A percentile compares a stretch with the other conserved stretches of the same genome.
phyloP scores from a whole-genome alignment of 2,113 vertebrate species.

The Girardinichthys multiradiatus region DNA sequence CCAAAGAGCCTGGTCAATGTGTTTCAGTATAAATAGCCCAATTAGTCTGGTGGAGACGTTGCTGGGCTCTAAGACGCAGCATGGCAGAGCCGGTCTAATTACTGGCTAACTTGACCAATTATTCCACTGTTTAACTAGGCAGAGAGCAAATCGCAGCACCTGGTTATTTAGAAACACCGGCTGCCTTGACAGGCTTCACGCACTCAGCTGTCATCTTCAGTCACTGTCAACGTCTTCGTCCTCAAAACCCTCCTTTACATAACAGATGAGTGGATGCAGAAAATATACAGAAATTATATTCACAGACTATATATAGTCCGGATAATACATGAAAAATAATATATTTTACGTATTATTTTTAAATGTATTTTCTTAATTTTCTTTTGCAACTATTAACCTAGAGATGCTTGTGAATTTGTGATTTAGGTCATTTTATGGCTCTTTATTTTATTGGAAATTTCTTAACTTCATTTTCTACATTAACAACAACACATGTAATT shows the following conservation, averaged over 20 bases:
- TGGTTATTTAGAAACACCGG: conserved; percentile 68
- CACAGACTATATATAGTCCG: neutral
- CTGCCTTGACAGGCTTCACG: conserved; percentile 54
- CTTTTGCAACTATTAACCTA: too few relatives aligned
- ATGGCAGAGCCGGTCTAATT: conserved; percentile 69
- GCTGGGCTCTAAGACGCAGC: conserved; percentile 51
- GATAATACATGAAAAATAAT: neutral
- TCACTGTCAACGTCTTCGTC: conserved; percentile 58
- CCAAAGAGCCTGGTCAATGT: conserved; percentile 59
- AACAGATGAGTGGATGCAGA: neutral
- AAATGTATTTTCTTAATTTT: neutral
- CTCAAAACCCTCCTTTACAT: conserved; percentile 1
- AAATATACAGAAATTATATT: neutral
- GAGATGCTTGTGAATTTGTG: neutral
- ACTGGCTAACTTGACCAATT: conserved; percentile 74
- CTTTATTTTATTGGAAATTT: too few relatives aligned
- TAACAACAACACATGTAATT: too few relatives aligned
- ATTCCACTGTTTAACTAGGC: conserved; percentile 74
- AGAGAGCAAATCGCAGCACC: conserved; percentile 65
- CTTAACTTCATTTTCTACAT: too few relatives aligned
- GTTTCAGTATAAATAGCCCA: conserved; percentile 73
- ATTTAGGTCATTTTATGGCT: neutral
- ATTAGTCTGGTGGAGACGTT: conserved; percentile 61
- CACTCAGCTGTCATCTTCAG: conserved; percentile 62
- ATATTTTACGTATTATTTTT: neutral